Evolutionary conservation across 1,140 invertebrate genomes (phyloP), one percentile per base, ranked within the genome.

Genomic region (Drosophila obscura): DNA sequence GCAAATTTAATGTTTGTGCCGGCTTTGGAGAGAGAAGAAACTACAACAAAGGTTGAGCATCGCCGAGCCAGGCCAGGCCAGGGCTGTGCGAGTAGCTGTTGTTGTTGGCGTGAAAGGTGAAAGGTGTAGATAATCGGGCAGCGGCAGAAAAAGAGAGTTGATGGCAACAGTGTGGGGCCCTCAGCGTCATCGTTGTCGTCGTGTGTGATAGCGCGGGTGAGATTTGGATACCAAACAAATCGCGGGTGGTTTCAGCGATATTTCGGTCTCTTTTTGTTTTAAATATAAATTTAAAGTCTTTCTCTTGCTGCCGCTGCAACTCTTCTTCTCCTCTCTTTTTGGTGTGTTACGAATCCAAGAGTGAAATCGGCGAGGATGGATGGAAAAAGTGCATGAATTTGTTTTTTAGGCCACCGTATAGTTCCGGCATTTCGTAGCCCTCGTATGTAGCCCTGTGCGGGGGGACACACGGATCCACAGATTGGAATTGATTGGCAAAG

Each of bases 281-380:
- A 78, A 73, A 85, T 76, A 78, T 84, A 76, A 84, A 59, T 75
- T 71, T 59, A 75, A 64, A 56, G 61, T 76, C 73, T 76, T 75
- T 76, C 73, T 75, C 57, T 75, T 46, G 15, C 24, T 26, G n/a
- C n/a, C 50, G 13, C 43, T 61, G 26, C 50, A 26, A 11, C 2
- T 52, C 51, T 61, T 26, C 15, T 73, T 63, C 43, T 50, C 48
- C 52, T 59, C 51, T 53, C 68, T 66, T 69, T 71, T 78, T 83
- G 44, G 67, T 74, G 78, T 87, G 82, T 87, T 87, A 87, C 79
- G 82, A 87, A 87, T 88, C 82, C 83, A 80, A 87, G 82, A 87
- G 82, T 87, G 82, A 87, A 87, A 87, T 87, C 82, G 83, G 56
- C 55, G 49, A 60, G 57, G 65, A 73, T 82, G 58, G 71, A 79